Base-by-base conservation (phyloP, 2,797 vertebrate genomes). In the Macrochelys suwanniensis region DNA sequence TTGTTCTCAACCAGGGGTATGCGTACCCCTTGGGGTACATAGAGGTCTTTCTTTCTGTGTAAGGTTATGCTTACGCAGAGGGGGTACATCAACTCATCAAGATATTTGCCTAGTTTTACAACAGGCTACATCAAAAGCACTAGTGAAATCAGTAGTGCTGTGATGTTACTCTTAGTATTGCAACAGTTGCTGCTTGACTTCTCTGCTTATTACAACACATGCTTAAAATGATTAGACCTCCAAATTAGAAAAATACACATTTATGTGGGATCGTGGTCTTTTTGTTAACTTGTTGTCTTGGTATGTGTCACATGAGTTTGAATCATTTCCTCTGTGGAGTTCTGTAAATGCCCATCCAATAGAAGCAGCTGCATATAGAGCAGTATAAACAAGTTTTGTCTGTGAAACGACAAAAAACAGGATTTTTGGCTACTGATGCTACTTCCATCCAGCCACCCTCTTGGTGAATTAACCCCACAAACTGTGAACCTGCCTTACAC, bases 281-380 rank as follows among this genome's bases (percentile, higher is more conserved):
- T 61, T 89, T 87, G 81, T 56, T 95, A 97, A 97, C 31, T 82
- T 79, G 82, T 94, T 95, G 89, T 81, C 51, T 83, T 94, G 85
- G 51, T 90, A 82, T 87, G 33, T 53, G 95, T 95, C 93, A 96
- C 84, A 88, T 89, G 57, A 92, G 47, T 92, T 94, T 97, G 96
- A 97, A 84, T 98, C 91, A 97, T 96, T 97, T 97, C 92, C 95
- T 96, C 79, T 94, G 89, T 93, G 94, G 87, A 95, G 77, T 85
- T 89, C 68, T 94, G 50, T 87, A 82, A 96, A 79, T 81, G 45
- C 33, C 54, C 84, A 47, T 53, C 94, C 56, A 90, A 88, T 92
- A 92, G 51, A 94, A 89, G 33, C 91, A 96, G 61, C 68, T 87
- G 77, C 56, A 16, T 92, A 84, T 95, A 42, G 37, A 42, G 37